Evolutionary conservation across 2,888 invertebrate species (phyloP), one percentile per base, ranked within the genome.

Genomic region (Chirona hameri): DNA sequence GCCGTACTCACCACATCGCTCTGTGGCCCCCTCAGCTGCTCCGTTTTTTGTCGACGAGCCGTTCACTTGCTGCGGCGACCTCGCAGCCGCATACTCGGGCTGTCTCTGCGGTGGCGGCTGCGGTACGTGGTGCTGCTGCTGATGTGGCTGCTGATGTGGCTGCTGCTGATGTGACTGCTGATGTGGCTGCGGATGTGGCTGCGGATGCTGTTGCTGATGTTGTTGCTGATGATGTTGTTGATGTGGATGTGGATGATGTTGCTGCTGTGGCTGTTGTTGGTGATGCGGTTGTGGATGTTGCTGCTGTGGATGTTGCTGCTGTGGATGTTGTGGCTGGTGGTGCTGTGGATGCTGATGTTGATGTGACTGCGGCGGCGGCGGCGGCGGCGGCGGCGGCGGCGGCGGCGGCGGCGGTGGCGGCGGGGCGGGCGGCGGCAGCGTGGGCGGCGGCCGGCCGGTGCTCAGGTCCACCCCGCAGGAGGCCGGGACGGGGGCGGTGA

Each of bases 381-480:
- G n/a, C 27, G n/a, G 65, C 27, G n/a, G 65, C 5, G n/a, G 60
- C 79, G 57, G 80, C 81, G 18, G 81, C 82, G 18, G 83, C 83
- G 29, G 80, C 81, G n/a, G 83, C 81, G 7, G 65, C 65, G n/a
- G 65, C 18, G 69, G 60, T 24, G 48, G 65, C 69, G 76, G 79
- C 52, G 65, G 83, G 57, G 81, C 83, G n/a, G 85, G 81, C 31
- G 85, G 83, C 18, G 85, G 83, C 2, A 84, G 81, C 60, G 83
- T 83, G 57, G 84, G 84, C 18, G 84, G 83, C 15, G 83, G 82
- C 80, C 85, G 85, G 48, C 85, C 85, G 60, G 81, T 80, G 82
- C 76, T 81, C 60, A 79, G 83, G 84, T 60, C 82, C 81, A 60
- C 83, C 82, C 72, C 83, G 79, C 82, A 31, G 80, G n/a, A 2